Evolutionary conservation across 2,113 vertebrate species (phyloP).

Genomic region (Corvus moneduloides): DNA sequence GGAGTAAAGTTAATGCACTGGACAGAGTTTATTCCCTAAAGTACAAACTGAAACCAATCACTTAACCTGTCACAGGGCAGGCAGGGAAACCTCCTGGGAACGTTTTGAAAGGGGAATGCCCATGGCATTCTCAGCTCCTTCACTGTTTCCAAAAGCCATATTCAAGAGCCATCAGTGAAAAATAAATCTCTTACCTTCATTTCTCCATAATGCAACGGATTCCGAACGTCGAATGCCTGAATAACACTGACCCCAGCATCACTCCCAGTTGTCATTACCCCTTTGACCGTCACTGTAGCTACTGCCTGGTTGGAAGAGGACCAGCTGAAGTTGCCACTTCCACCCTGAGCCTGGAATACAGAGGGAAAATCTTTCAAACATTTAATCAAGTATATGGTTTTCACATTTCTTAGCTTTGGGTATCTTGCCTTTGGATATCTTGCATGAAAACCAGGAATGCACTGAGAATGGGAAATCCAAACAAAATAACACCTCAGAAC

Average conservation of each 20-base stretch:
- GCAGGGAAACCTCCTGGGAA: not conserved
- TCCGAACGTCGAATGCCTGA: slow-evolving; percentile 86
- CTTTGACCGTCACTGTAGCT: slow-evolving; percentile 90
- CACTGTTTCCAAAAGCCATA: not conserved
- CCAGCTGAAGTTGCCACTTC: slow-evolving; percentile 97
- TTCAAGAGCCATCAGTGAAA: not conserved
- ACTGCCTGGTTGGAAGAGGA: slow-evolving; percentile 84
- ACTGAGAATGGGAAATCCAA: not conserved
- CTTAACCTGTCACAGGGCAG: not conserved
- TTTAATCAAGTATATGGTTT: not conserved
- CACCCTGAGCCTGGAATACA: slow-evolving; percentile 80
- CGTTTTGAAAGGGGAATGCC: not conserved
- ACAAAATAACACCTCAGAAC: not conserved
- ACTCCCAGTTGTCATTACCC: slow-evolving; percentile 87
- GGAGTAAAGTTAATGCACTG: not conserved
- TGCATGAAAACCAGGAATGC: not conserved
- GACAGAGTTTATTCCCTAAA: not conserved
- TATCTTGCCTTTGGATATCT: not conserved
- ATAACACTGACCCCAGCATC: slow-evolving; percentile 85
- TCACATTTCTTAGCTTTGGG: not conserved
- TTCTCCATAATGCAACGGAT: slow-evolving; percentile 86
- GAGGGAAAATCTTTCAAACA: not conserved
- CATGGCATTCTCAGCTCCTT: not conserved
- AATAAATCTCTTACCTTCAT: slow-evolving; percentile 81
- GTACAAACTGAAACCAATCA: not conserved